Conservation (phyloP, 2,113 vertebrate species). For the Chauna torquata region DNA sequence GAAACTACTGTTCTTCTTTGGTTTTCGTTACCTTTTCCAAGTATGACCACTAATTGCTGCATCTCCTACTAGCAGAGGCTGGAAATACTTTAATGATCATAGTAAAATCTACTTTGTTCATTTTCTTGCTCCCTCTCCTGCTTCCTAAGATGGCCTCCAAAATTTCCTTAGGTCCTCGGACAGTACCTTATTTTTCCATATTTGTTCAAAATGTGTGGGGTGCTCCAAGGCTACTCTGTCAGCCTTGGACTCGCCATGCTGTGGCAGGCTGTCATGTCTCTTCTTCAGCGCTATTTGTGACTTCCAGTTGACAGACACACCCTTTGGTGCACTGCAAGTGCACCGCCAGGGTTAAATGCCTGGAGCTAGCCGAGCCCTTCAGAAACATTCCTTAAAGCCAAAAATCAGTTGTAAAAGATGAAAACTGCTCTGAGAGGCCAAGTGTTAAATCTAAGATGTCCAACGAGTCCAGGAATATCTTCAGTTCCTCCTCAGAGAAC, state of each 20-base stretch:
- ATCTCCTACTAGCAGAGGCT: not conserved
- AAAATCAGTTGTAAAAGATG: not conserved
- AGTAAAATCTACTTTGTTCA: not conserved
- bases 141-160: not conserved
- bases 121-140: not conserved
- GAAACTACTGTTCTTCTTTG: not conserved
- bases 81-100: not conserved
- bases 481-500: conserved; percentile 16
- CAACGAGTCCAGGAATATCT: not conserved
- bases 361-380: conserved; percentile 44
- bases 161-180: not conserved
- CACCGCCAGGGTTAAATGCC: conserved; percentile 34
- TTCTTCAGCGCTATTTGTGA: fast-evolving
- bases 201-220: not conserved
- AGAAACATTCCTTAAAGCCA: conserved; percentile 32
- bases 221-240: not conserved
- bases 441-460: conserved; percentile 10
- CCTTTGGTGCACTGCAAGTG: not conserved
- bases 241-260: not conserved
- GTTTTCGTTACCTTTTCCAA: not conserved
- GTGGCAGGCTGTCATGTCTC: not conserved
- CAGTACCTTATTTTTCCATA: not conserved
- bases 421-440: conserved; percentile 14
- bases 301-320: not conserved
- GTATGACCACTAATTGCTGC: conserved; percentile 17